phyloP scores from a whole-genome alignment of 2,113 vertebrate genomes.

The Chlorocebus sabaeus region DNA sequence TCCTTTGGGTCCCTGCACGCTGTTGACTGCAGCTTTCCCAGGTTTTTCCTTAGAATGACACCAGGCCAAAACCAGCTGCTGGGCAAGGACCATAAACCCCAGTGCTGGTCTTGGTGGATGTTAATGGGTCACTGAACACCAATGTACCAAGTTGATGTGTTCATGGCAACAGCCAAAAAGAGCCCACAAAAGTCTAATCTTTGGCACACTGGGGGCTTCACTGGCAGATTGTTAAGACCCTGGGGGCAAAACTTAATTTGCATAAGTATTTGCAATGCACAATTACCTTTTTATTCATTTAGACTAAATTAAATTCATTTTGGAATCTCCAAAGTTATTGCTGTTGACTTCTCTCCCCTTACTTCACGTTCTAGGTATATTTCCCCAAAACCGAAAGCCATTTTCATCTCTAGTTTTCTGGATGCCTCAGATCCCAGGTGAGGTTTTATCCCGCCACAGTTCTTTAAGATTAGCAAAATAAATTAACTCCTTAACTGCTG shows the following conservation, averaged over 20 bases:
- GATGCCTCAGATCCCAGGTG: background rate
- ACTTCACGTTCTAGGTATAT: background rate
- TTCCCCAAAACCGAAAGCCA: background rate
- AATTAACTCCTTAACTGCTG: background rate
- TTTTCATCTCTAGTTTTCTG: background rate
- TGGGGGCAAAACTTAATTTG: conserved; percentile 59
- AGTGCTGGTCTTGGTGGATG: background rate
- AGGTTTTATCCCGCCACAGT: background rate
- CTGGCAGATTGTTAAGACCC: conserved; percentile 41
- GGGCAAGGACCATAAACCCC: conserved; percentile 25
- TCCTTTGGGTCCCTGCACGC: background rate
- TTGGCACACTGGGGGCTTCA: background rate
- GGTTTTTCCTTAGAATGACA: background rate
- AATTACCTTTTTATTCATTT: conserved; percentile 66
- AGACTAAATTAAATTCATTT: conserved; percentile 59
- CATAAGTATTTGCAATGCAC: conserved; percentile 54
- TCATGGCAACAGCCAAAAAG: conserved; percentile 19
- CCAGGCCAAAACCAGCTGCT: conserved; percentile 29
- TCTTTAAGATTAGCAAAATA: background rate
- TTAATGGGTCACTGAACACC: conserved; percentile 1
- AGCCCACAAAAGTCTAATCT: conserved; percentile 30
- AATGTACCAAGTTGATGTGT: background rate
- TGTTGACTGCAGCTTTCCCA: background rate
- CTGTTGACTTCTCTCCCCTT: conserved; percentile 14
- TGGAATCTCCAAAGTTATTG: conserved; percentile 37